Evolutionary conservation across 2,888 invertebrate species (phyloP), one percentile per base, ranked within the genome.

Genomic region (Mamestra brassicae): DNA sequence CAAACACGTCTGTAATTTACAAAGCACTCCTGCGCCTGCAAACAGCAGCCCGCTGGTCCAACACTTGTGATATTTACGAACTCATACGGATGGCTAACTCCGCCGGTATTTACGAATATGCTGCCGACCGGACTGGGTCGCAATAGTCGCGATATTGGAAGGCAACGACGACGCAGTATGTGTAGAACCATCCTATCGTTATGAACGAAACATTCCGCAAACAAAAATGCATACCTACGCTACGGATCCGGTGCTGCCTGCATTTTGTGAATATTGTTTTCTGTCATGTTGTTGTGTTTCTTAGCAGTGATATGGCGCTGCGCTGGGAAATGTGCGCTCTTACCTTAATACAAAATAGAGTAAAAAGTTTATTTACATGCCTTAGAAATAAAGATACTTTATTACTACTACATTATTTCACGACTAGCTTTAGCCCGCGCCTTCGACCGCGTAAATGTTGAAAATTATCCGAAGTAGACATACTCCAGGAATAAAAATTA

Each of bases 91-190:
- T 15, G 62, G 50, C 26, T 57, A 76, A 36, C 79, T 71, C 57
- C 38, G 15, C 13, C 61, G 34, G 47, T 75, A 78, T 81, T 80
- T 67, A 63, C 75, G 66, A 38, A 81, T 57, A 45, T 26, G 45
- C 62, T 80, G 38, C 61, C 55, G 62, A 63, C 52, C 52, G 62
- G 54, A 50, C 77, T 17, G 55, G 50, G 11, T 50, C 34, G 80
- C 80, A 76, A 79, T 77, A 73, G 64, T 80, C 54, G 17, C 80
- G 66, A 78, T 78, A 78, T 78, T 78, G 81, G 57, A 78, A 67
- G 47, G 81, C 58, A 13, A 74, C 74, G 17, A 74, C 74, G 17
- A 67, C 50, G 62, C 62, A 62, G 50, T 11, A 74, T 58, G 52
- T 79, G 80, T 54, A 63, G 42, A 57, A 42, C 47, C 74, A 66